These are phyloP conservation scores for Pteromalus puparum DNA, from an alignment of 1,140 invertebrate genomes.

Conservation along the genomic window DNA sequence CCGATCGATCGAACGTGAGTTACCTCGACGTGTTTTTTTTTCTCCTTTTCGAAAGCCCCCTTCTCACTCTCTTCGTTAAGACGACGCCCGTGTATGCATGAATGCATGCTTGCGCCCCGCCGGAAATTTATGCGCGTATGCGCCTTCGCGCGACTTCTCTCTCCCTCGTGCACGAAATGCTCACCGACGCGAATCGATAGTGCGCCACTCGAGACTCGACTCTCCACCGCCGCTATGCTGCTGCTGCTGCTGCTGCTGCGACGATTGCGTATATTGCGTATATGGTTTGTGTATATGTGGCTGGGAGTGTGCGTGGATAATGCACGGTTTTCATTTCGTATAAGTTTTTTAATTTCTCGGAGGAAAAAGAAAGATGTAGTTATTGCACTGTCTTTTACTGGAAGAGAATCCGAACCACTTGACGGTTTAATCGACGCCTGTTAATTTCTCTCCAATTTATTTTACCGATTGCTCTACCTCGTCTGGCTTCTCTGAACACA, in stretches of 20 bases:
- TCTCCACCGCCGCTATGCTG: neutral
- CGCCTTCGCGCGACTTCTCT: conserved; percentile 20
- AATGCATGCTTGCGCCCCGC: conserved; percentile 33
- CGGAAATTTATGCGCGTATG: conserved; percentile 51
- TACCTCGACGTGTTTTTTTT: conserved; percentile 4
- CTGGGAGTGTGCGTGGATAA: too few species aligned
- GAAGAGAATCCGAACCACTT: too few species aligned
- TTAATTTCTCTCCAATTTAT: too few species aligned
- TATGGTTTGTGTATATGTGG: too few species aligned
- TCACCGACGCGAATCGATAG: conserved; percentile 35
- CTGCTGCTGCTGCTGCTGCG: neutral
- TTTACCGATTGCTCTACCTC: too few species aligned
- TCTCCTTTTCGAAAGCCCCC: neutral
- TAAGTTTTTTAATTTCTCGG: neutral
- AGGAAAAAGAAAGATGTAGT: neutral
- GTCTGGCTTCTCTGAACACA: too few species aligned
- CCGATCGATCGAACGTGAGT: conserved; percentile 49
- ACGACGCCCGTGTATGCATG: conserved; percentile 19
- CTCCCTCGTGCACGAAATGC: conserved; percentile 20
- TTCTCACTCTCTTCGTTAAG: conserved; percentile 30
- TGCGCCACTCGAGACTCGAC: neutral
- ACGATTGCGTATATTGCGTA: neutral
- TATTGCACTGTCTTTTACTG: too few species aligned
- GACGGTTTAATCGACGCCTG: too few species aligned
- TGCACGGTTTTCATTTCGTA: too few species aligned